Conservation (phyloP, 2,888 invertebrate genomes). For the Acanthosepion pharaonis region DNA sequence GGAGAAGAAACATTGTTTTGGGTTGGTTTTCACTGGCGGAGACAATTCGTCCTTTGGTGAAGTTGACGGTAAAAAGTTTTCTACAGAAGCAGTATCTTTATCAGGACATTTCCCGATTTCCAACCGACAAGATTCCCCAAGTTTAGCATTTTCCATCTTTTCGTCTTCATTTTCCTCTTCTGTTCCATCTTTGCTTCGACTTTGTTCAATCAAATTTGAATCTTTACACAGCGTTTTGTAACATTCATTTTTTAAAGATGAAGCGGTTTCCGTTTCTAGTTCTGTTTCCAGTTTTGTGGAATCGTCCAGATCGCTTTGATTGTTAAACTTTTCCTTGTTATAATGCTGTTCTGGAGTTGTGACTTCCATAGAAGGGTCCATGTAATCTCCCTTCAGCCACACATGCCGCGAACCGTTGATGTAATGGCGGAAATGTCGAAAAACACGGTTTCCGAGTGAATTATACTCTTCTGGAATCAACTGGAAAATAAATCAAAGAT, state of each 20-base stretch:
- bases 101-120: neutral
- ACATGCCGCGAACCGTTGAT: conserved; percentile 66
- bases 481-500: conserved; percentile 55
- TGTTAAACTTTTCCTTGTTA: neutral
- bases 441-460: conserved; percentile 69
- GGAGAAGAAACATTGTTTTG: neutral
- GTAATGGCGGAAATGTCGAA: conserved; percentile 70
- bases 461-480: conserved; percentile 71
- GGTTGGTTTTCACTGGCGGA: neutral
- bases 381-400: conserved; percentile 67
- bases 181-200: neutral
- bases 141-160: neutral
- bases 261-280: neutral
- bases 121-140: neutral
- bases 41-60: neutral
- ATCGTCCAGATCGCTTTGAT: neutral
- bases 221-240: neutral
- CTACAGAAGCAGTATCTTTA: neutral
- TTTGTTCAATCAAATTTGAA: neutral
- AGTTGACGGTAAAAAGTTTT: neutral
- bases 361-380: conserved; percentile 54
- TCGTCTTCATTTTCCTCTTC: neutral
- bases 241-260: neutral
- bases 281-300: neutral
- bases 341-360: neutral